Evolutionary conservation across 2,797 vertebrate genomes (phyloP).

Genomic region (Choloepus didactylus): DNA sequence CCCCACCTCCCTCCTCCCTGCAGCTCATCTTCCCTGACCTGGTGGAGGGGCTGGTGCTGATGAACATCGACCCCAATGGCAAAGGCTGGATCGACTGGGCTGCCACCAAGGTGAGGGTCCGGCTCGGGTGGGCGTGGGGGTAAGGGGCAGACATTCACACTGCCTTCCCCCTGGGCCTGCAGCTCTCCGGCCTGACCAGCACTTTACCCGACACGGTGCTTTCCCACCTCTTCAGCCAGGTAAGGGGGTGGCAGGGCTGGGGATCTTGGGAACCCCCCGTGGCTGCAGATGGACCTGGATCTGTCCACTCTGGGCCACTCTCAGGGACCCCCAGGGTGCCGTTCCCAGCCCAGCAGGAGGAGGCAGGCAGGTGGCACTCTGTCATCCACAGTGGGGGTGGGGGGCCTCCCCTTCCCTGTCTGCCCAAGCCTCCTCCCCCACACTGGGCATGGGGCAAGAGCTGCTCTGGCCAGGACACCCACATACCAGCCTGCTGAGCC

Average conservation of each 20-base stretch:
- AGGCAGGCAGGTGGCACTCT: not conserved
- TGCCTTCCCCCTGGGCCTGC: constrained; percentile 47
- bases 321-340: not conserved
- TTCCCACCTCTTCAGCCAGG: constrained; percentile 98
- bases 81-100: constrained; percentile 99
- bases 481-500: not conserved
- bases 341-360: not conserved
- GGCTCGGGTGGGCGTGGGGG: rapidly evolving
- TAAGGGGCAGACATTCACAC: not conserved
- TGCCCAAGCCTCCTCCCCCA: not conserved
- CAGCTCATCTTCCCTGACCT: constrained; percentile 97
- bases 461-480: not conserved
- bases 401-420: no score
- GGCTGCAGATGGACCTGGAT: not conserved
- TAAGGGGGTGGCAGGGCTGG: constrained; percentile 79
- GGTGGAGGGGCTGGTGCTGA: constrained; percentile 96
- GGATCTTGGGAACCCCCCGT: no score
- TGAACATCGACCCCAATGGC: constrained; percentile 97
- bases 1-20: not conserved
- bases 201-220: constrained; percentile 94
- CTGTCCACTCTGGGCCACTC: rapidly evolving
- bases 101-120: constrained; percentile 93
- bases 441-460: rapidly evolving
- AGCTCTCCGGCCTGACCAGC: constrained; percentile 97
- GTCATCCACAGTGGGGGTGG: rapidly evolving